Evolutionary conservation across 1,140 invertebrate genomes (phyloP).

Genomic region (Aethina tumida): DNA sequence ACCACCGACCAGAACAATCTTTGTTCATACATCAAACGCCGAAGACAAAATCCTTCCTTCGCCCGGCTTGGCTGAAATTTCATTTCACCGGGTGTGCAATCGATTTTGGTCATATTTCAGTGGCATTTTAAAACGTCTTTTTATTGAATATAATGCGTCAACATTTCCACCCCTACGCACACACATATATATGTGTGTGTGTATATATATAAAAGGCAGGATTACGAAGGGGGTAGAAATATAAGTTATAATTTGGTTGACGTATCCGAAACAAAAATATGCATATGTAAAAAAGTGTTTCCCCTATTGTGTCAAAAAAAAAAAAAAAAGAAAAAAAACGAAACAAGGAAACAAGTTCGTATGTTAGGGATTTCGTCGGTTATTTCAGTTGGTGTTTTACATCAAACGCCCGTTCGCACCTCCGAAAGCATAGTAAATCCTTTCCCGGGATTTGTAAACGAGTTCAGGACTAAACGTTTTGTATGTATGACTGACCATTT

Average conservation of each 20-base stretch:
- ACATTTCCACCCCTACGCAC: too few relatives aligned
- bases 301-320: slow-evolving; percentile 2
- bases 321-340: not conserved
- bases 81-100: too few relatives aligned
- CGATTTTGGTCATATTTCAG: too few relatives aligned
- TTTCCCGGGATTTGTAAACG: slow-evolving; percentile 24
- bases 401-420: slow-evolving; percentile 14
- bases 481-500: slow-evolving; percentile 25
- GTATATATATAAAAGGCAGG: too few relatives aligned
- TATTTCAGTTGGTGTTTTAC: slow-evolving; percentile 20
- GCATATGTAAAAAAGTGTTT: slow-evolving; percentile 19
- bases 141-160: too few relatives aligned
- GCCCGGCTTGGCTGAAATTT: not conserved
- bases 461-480: slow-evolving; percentile 20
- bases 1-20: too few relatives aligned
- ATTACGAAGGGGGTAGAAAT: too few relatives aligned
- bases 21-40: not conserved
- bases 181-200: too few relatives aligned
- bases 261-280: slow-evolving; percentile 14
- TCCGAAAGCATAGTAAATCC: slow-evolving; percentile 17
- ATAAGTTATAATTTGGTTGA: too few relatives aligned
- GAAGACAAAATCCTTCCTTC: not conserved
- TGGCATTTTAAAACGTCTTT: too few relatives aligned
- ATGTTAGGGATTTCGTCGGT: slow-evolving; percentile 19
- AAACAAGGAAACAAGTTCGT: slow-evolving; percentile 18